Evolutionary conservation across 2,797 vertebrate genomes (phyloP), one percentile per base, ranked within the genome.

Genomic region (Eulemur coronatus): DNA sequence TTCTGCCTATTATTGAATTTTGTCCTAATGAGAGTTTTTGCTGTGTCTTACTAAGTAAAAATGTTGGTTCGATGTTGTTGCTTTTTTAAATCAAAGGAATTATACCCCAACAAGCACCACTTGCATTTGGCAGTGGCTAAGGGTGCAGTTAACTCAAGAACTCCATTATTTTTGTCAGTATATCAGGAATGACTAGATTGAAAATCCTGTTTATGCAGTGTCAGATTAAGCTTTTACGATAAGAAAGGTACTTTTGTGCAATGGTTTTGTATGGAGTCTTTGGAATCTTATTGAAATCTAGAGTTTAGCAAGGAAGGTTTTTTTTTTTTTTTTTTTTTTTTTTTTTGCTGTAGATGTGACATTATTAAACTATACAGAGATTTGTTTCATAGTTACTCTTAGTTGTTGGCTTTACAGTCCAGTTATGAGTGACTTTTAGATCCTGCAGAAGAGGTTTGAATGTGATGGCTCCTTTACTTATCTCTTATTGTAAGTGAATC

Each of bases 111-210:
- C 80, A 86, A 59, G 94, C 55, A 38, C 18, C 89, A 61, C 67
- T 86, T 97, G 84, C 55, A 81, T 93, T 88, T 98, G 87, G 91
- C 48, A 90, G 65, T 96, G 98, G 97, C 94, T 94, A 79, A 72
- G 84, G 84, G 78, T 96, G 91, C 92, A 97, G 94, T 89, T 98
- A 95, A 90, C 97, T 92, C 89, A 96, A 98, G 96, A 97, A 92
- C 72, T 93, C 92, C 98, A 33, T 95, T 98, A 94, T 86, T 57
- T 57, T 57, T 98, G 95, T 72, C 18, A 84, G 57, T 94, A 5
- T 94, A 76, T 61, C 65, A 95, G 82, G 91, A 97, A 97, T 87
- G 55, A n/a, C 84, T 96, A 94, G 70, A 89, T 98, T 80, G 97
- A 97, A 98, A 98, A 93, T 93, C 46, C 1, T 1, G 55, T 80